These are phyloP conservation scores for Nymphalis urticae DNA, from an alignment of 2,888 invertebrate species.

Conservation along the genomic window DNA sequence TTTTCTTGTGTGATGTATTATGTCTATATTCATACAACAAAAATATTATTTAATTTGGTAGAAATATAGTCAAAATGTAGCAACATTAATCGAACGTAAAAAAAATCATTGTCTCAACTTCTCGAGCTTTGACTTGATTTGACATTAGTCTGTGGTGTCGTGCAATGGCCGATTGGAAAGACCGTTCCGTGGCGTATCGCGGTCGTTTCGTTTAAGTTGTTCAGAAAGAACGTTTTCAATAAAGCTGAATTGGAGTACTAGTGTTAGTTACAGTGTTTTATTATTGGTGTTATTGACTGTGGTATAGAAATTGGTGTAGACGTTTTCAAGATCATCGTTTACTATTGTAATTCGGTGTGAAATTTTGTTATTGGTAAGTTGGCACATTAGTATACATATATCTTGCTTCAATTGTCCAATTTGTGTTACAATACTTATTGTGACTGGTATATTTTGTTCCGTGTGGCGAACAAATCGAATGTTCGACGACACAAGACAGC, in stretches of 20 bases:
- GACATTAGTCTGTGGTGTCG: constrained; percentile 42
- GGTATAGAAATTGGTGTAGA: constrained; percentile 54
- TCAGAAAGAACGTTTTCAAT: constrained; percentile 45
- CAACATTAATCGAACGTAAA: constrained; percentile 17
- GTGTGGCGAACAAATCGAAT: constrained; percentile 28
- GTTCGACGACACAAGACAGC: constrained; percentile 24
- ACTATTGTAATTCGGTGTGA: constrained; percentile 53
- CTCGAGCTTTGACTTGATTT: constrained; percentile 21
- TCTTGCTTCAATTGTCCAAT: constrained; percentile 34
- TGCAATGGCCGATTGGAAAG: constrained; percentile 52
- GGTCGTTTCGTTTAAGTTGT: constrained; percentile 45
- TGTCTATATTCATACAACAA: too few species aligned
- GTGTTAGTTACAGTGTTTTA: constrained; percentile 50
- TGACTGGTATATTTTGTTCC: constrained; percentile 29
- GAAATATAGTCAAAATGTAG: constrained; percentile 6
- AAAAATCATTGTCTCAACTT: constrained; percentile 9
- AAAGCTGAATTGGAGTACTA: constrained; percentile 41
- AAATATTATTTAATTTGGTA: constrained; percentile 7
- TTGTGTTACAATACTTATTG: constrained; percentile 39
- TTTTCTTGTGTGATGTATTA: neutral
- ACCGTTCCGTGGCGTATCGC: constrained; percentile 46
- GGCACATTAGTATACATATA: constrained; percentile 35
- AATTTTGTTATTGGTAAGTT: constrained; percentile 70
- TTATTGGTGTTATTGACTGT: constrained; percentile 48
- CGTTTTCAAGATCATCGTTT: constrained; percentile 47